A percentile compares a stretch with the other conserved stretches of the same genome.
Evolutionary conservation across 2,797 vertebrate genomes (phyloP).

Genomic region (Coendou prehensilis): DNA sequence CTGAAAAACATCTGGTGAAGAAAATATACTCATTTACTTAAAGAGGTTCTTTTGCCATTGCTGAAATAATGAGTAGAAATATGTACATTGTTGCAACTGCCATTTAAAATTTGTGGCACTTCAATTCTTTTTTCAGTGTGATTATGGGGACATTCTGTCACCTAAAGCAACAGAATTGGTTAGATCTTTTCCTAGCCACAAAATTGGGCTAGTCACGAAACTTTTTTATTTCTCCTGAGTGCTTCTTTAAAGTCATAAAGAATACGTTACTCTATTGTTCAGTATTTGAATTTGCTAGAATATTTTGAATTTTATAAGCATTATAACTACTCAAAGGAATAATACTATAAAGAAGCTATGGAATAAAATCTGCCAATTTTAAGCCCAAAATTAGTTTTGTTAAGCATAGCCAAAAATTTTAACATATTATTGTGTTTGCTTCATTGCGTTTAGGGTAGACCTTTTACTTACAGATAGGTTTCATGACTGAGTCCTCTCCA

Average conservation of each 20-base stretch:
- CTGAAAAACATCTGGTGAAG: conserved; percentile 12
- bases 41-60: neutral
- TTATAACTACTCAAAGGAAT: conserved; percentile 4
- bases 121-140: neutral
- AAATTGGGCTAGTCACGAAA: neutral
- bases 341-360: neutral
- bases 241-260: conserved; percentile 45
- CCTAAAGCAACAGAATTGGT: neutral
- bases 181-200: neutral
- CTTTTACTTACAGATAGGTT: neutral
- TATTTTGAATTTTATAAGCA: conserved; percentile 45
- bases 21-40: neutral
- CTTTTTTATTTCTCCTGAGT: conserved; percentile 33
- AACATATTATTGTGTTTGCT: neutral
- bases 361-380: neutral
- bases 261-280: neutral
- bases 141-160: neutral
- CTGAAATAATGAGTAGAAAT: conserved; percentile 33
- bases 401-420: neutral
- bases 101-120: neutral
- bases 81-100: neutral
- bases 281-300: conserved; percentile 21
- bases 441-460: neutral
- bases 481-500: neutral
- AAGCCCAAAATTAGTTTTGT: neutral